These are phyloP conservation scores for Poecilia wingei DNA, from an alignment of 2,797 vertebrate genomes.

Conservation along the genomic window DNA sequence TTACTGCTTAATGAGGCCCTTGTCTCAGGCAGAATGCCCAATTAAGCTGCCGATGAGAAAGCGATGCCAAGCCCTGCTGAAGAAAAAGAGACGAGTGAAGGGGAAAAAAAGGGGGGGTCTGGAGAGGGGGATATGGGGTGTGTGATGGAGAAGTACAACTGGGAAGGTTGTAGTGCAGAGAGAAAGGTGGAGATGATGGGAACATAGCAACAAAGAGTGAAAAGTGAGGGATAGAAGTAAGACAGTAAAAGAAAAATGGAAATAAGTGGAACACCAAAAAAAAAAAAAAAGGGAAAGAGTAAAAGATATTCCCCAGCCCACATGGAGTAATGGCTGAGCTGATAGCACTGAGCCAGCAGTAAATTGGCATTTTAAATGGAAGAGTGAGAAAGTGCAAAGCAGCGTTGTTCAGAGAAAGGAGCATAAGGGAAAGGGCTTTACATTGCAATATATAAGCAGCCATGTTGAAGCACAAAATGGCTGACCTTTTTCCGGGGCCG, in stretches of 20 bases:
- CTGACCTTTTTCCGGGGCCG: conserved; percentile 68
- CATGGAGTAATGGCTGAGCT: conserved; percentile 78
- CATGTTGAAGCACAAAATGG: conserved; percentile 82
- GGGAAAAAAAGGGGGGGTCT: conserved; percentile 49
- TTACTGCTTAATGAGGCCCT: conserved; percentile 99
- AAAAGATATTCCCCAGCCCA: conserved; percentile 73
- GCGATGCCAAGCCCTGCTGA: conserved; percentile 70
- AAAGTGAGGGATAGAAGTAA: background rate
- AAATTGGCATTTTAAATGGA: conserved; percentile 83
- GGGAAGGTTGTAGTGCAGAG: conserved; percentile 39
- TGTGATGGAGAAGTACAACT: conserved; percentile 39
- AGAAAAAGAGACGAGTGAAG: conserved; percentile 78
- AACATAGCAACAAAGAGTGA: conserved; percentile 19
- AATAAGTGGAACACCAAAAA: conserved; percentile 26
- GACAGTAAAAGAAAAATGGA: conserved; percentile 24
- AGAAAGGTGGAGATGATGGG: conserved; percentile 39
- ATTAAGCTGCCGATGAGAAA: conserved; percentile 89
- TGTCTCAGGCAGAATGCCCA: conserved; percentile 99
- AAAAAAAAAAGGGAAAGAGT: conserved; percentile 44
- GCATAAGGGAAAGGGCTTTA: conserved; percentile 64
- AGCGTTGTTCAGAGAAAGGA: conserved; percentile 57
- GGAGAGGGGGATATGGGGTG: conserved; percentile 42
- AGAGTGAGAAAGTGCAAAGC: conserved; percentile 71
- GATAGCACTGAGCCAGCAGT: conserved; percentile 77
- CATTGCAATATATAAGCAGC: conserved; percentile 72